Evolutionary conservation across 2,888 invertebrate genomes (phyloP).

Genomic region (Thalpophila matura): DNA sequence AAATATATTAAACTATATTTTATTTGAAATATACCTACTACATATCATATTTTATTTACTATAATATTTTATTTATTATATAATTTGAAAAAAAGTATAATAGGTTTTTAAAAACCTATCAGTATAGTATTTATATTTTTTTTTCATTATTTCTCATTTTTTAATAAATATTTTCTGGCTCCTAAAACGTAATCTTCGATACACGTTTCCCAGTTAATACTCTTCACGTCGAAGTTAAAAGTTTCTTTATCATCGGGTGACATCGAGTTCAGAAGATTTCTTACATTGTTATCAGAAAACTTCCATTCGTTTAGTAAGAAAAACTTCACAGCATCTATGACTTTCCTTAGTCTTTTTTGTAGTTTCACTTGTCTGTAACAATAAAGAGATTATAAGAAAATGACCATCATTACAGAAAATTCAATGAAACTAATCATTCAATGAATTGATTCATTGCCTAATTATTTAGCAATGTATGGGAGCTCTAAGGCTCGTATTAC

Average conservation of each 20-base stretch:
- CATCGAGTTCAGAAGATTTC: constrained; percentile 44
- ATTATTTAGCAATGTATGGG: no score
- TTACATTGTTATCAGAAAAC: constrained; percentile 60
- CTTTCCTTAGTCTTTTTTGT: constrained; percentile 56
- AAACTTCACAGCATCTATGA: constrained; percentile 43
- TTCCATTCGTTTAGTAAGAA: constrained; percentile 62
- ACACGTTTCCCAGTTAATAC: constrained; percentile 61
- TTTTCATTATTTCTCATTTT: constrained; percentile 22
- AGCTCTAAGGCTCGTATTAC: no score
- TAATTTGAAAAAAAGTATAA: no score
- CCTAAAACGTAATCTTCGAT: constrained; percentile 59
- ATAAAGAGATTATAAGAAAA: neutral
- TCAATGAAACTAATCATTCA: no score
- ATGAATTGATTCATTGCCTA: no score
- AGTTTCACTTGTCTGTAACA: constrained; percentile 67
- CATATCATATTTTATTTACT: no score
- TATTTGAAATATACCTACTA: no score
- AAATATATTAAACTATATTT: no score
- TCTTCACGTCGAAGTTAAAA: constrained; percentile 62
- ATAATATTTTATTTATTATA: no score
- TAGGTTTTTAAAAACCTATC: neutral
- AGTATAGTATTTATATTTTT: no score
- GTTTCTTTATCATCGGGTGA: constrained; percentile 51
- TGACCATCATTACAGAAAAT: no score
- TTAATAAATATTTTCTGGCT: constrained; percentile 52